A percentile compares a stretch with the other conserved stretches of the same genome.
These are phyloP conservation scores for Antheraea yamamai DNA, from an alignment of 2,888 invertebrate species.

Conservation along the genomic window DNA sequence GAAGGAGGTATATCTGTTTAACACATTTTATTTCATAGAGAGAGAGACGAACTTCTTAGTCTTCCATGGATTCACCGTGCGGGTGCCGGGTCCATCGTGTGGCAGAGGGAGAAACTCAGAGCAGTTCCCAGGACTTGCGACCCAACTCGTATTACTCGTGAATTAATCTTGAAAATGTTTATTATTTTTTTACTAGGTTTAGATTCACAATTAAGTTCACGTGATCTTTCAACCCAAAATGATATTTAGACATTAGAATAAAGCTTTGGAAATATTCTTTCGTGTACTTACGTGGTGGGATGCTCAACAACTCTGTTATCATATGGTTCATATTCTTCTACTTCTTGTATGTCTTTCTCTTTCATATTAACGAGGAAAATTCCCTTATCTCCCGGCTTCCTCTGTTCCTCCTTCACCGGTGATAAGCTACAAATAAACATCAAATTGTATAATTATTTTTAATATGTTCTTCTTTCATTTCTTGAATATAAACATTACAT, in stretches of 20 bases:
- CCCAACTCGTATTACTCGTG: too few species aligned
- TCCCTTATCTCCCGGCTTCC: constrained; percentile 61
- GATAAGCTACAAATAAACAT: constrained; percentile 54
- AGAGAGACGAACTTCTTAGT: too few species aligned
- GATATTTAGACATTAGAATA: neutral
- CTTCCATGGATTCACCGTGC: too few species aligned
- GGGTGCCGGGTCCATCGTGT: too few species aligned
- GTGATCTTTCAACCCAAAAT: neutral
- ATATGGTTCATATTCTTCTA: constrained; percentile 86
- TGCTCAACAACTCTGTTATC: constrained; percentile 85
- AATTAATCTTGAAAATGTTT: too few species aligned
- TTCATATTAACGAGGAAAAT: constrained; percentile 75
- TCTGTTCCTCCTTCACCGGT: constrained; percentile 71
- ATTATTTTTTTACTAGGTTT: too few species aligned
- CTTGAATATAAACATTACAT: neutral
- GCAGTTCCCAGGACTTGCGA: too few species aligned
- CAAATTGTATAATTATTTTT: neutral
- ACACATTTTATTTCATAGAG: too few species aligned
- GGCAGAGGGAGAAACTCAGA: too few species aligned
- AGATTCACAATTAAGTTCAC: neutral
- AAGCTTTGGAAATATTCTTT: neutral
- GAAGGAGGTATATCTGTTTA: too few species aligned
- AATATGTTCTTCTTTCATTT: neutral
- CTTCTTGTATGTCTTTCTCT: constrained; percentile 75
- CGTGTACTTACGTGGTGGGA: constrained; percentile 86